Evolutionary conservation across 2,113 vertebrate genomes (phyloP), one percentile per base, ranked within the genome.

Genomic region (Meles meles): DNA sequence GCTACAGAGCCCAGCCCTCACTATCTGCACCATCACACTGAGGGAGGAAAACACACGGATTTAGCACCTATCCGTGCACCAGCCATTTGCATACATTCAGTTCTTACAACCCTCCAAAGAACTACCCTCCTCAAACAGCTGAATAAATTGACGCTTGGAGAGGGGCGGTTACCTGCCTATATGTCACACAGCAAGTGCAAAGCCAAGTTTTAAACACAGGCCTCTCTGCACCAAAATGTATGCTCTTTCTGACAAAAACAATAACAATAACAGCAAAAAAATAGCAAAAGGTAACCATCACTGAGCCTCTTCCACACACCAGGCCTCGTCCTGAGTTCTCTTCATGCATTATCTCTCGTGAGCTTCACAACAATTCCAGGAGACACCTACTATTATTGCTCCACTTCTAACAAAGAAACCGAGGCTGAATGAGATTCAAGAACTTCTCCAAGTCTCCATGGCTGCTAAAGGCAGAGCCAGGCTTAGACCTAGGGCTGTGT

Each of bases 391-490:
- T 34, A 85, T 67, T 65, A 57, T 63, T 17, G 25, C 44, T 96
- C 20, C 10, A 94, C 23, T 91, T 82, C 69, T 79, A 97, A 57
- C 65, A 27, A 83, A 86, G 76, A 95, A 83, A 96, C 52, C 25
- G 18, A 87, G 27, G 37, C 82, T 55, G 25, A 83, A 63, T 71
- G 25, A 83, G 11, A 87, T 76, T 76, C 37, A 69, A 17, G 74
- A 76, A 77, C 55, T 57, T 92, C 37, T 63, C 79, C 29, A 94
- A 82, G 65, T 90, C 87, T 90, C 52, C 81, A 97, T 5, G n/a
- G n/a, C 61, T 81, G 55, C 37, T 88, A 49, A 84, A 72, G 52
- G 55, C 61, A 79, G 42, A 82, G 13, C 55, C 59, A 83, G 59
- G 37, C 44, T 95, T 84, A 84, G 76, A 76, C 44, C n/a, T 11